These are phyloP conservation scores for Apis laboriosa DNA, from an alignment of 1,140 invertebrate genomes.

Conservation along the genomic window DNA sequence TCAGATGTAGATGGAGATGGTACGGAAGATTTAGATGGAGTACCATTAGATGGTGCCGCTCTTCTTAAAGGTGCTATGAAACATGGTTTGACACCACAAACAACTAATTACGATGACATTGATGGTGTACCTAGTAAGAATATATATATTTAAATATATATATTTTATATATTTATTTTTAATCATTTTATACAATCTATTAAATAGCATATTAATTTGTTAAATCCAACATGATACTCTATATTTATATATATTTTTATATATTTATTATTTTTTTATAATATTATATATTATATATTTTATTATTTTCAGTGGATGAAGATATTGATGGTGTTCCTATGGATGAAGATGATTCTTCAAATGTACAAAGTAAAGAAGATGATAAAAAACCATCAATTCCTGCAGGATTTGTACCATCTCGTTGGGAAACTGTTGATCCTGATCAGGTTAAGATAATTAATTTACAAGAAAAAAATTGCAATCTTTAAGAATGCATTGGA, in stretches of 20 bases:
- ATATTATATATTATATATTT: neutral
- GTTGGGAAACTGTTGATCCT: conserved; percentile 97
- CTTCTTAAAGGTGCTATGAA: conserved; percentile 87
- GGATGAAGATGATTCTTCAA: conserved; percentile 80
- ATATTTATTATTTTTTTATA: neutral
- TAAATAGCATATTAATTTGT: neutral
- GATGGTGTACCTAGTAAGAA: conserved; percentile 88
- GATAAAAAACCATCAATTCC: conserved; percentile 78
- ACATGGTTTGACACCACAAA: conserved; percentile 78
- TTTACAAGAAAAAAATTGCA: neutral
- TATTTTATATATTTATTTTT: conserved; percentile 18
- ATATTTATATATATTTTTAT: neutral
- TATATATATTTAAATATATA: neutral
- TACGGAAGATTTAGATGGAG: conserved; percentile 88
- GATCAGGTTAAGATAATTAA: conserved; percentile 82
- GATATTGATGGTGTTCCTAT: conserved; percentile 93
- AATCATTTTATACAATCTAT: conserved; percentile 19
- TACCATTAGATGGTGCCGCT: conserved; percentile 91
- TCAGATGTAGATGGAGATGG: conserved; percentile 84
- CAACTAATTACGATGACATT: conserved; percentile 85
- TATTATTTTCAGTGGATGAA: conserved; percentile 85
- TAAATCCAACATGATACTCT: too few relatives aligned
- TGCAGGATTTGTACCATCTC: conserved; percentile 91
- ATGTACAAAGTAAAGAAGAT: conserved; percentile 71
- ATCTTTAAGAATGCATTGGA: neutral